phyloP scores from a whole-genome alignment of 1,140 invertebrate genomes.

The Drosophila biarmipes region DNA sequence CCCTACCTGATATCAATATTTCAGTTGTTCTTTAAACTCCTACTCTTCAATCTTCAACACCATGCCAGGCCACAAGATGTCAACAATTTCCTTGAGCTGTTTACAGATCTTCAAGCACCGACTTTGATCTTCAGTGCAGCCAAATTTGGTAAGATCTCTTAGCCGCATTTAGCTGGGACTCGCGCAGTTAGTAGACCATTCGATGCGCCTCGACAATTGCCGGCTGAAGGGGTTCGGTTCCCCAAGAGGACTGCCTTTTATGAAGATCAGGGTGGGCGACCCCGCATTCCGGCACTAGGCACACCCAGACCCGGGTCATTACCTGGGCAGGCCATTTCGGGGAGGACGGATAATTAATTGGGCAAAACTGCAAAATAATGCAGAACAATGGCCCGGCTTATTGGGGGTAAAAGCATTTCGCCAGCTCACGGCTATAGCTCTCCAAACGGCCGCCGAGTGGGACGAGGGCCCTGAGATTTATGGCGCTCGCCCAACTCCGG shows the following conservation, averaged over 20 bases:
- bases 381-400: slow-evolving; percentile 58
- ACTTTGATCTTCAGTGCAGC: slow-evolving; percentile 14
- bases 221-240: slow-evolving; percentile 16
- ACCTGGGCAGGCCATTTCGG: slow-evolving; percentile 32
- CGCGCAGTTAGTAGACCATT: slow-evolving; percentile 19
- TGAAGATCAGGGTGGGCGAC: slow-evolving; percentile 36
- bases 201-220: slow-evolving; percentile 29
- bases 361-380: slow-evolving; percentile 67
- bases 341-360: slow-evolving; percentile 58
- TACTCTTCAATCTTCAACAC: neutral
- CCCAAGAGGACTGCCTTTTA: slow-evolving; percentile 11
- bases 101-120: slow-evolving; percentile 25
- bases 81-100: slow-evolving; percentile 4
- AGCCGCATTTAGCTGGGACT: slow-evolving; percentile 27
- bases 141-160: slow-evolving; percentile 40
- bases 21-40: slow-evolving; percentile 24
- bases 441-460: slow-evolving; percentile 22
- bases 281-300: slow-evolving; percentile 29
- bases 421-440: slow-evolving; percentile 26
- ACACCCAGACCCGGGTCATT: slow-evolving; percentile 37
- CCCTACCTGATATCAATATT: neutral
- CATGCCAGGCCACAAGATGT: slow-evolving; percentile 6
- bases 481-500: slow-evolving; percentile 56
- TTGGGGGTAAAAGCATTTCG: slow-evolving; percentile 67
- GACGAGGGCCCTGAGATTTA: slow-evolving; percentile 53